phyloP scores from a whole-genome alignment of 2,888 invertebrate genomes.

The Tolmerus cingulatus region DNA sequence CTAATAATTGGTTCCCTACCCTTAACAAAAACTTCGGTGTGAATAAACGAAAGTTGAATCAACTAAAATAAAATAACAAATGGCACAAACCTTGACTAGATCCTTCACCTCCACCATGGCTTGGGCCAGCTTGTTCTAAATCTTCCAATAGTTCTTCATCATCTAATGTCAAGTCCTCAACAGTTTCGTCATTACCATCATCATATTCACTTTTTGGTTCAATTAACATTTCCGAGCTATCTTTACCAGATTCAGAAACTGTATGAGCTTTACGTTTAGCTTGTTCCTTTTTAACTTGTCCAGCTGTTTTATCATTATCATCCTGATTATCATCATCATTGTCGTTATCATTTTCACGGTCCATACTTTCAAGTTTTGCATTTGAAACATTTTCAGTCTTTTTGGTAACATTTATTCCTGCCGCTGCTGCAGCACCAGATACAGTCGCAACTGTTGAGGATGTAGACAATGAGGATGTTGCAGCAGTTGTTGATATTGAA shows the following conservation, averaged over 20 bases:
- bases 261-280: constrained; percentile 54
- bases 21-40: not conserved
- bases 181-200: constrained; percentile 75
- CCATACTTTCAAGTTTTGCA: constrained; percentile 51
- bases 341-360: constrained; percentile 47
- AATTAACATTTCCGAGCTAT: constrained; percentile 61
- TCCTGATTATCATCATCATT: constrained; percentile 46
- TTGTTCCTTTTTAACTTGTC: constrained; percentile 47
- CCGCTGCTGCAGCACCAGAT: constrained; percentile 30
- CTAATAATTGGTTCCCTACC: not conserved
- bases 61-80: not conserved
- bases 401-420: constrained; percentile 60
- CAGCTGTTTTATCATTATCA: constrained; percentile 46
- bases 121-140: constrained; percentile 76
- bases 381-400: constrained; percentile 64
- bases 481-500: constrained; percentile 41
- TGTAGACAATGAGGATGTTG: constrained; percentile 35
- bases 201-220: constrained; percentile 80
- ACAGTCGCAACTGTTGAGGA: constrained; percentile 37
- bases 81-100: constrained; percentile 72
- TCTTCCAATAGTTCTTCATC: constrained; percentile 80
- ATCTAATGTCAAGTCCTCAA: constrained; percentile 85
- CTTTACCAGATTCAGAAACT: constrained; percentile 51
- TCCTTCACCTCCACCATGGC: constrained; percentile 72
- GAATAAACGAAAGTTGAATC: not conserved